Evolutionary conservation across 2,797 vertebrate species (phyloP).

Genomic region (Galago senegalensis): DNA sequence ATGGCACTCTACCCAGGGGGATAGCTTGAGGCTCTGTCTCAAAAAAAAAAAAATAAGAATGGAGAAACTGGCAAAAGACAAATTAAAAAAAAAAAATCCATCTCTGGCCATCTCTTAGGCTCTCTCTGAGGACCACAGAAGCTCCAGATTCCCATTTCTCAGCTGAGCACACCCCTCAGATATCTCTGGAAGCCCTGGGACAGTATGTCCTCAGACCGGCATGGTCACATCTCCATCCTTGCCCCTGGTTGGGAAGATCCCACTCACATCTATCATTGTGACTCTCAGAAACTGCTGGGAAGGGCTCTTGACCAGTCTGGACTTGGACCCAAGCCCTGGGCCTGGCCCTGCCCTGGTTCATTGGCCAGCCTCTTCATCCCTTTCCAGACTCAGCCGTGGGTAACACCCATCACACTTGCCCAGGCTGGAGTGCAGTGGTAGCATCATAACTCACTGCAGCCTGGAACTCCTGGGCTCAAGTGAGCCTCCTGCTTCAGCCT

Average conservation of each 20-base stretch:
- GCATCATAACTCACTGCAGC: background rate
- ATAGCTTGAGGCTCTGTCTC: background rate
- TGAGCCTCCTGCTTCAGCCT: background rate
- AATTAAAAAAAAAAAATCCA: background rate
- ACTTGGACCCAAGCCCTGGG: no score
- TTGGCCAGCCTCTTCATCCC: no score
- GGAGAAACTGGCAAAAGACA: no score
- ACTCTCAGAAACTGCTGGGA: background rate
- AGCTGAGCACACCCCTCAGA: background rate
- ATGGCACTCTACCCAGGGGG: background rate
- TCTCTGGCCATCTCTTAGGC: background rate
- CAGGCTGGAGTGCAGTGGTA: background rate
- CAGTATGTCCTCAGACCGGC: no score
- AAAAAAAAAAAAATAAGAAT: background rate
- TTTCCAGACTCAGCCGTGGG: background rate
- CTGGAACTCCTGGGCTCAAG: background rate
- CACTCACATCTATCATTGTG: background rate
- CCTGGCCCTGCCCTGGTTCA: background rate
- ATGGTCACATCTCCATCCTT: background rate
- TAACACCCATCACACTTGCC: background rate
- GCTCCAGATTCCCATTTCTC: background rate
- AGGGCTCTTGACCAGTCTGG: background rate
- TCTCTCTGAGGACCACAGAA: background rate
- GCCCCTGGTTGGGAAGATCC: background rate
- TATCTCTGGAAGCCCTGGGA: background rate